phyloP scores from a whole-genome alignment of 2,113 vertebrate species.

The Cephalopholis sonnerati region DNA sequence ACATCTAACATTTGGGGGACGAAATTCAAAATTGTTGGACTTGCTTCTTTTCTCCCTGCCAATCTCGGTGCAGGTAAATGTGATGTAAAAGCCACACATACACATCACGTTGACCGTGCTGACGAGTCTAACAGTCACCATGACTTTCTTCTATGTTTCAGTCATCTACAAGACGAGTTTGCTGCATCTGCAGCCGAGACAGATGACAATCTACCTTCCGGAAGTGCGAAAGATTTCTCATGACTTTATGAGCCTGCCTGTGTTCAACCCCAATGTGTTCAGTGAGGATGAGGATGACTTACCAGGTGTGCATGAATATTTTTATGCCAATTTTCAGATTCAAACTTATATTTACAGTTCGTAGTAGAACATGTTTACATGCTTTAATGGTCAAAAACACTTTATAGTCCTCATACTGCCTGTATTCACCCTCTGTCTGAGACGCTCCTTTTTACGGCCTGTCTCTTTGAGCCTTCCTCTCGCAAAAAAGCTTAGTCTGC shows the following conservation, averaged over 20 bases:
- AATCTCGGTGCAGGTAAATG: slow-evolving; percentile 98
- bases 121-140: not conserved
- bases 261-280: slow-evolving; percentile 98
- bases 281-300: slow-evolving; percentile 99
- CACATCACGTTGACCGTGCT: not conserved
- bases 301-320: slow-evolving; percentile 86
- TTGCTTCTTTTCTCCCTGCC: slow-evolving; percentile 96
- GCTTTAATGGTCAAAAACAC: too few relatives aligned
- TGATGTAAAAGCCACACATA: not conserved
- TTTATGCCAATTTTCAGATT: too few relatives aligned
- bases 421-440: too few relatives aligned
- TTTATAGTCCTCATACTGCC: too few relatives aligned
- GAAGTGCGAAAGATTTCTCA: slow-evolving; percentile 97
- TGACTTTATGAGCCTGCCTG: slow-evolving; percentile 96
- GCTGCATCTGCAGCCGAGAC: slow-evolving; percentile 96
- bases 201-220: slow-evolving; percentile 99
- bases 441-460: too few relatives aligned
- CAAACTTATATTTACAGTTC: too few relatives aligned
- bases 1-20: slow-evolving; percentile 99
- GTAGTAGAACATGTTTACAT: too few relatives aligned
- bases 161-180: slow-evolving; percentile 99
- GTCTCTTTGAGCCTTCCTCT: too few relatives aligned
- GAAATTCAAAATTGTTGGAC: slow-evolving; percentile 99
- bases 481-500: too few relatives aligned
- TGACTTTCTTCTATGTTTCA: slow-evolving; percentile 66